phyloP scores from a whole-genome alignment of 2,797 vertebrate genomes.

The Enteromius thamalakanensis region DNA sequence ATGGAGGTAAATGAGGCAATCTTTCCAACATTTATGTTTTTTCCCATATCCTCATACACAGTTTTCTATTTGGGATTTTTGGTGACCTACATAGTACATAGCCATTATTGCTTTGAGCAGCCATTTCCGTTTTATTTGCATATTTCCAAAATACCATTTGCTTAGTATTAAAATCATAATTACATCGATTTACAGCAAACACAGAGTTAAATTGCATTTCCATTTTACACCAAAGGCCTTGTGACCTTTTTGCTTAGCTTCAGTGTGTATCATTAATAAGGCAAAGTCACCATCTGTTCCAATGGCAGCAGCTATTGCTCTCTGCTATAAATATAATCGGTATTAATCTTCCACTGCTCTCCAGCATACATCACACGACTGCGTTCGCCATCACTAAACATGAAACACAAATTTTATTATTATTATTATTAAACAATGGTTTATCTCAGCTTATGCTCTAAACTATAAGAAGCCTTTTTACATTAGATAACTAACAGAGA shows the following conservation, averaged over 20 bases:
- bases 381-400: constrained; percentile 30
- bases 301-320: constrained; percentile 54
- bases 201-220: constrained; percentile 5
- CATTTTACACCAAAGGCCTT: not conserved
- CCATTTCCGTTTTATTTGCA: not conserved
- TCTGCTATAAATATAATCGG: constrained; percentile 55
- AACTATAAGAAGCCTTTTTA: not conserved
- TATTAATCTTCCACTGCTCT: constrained; percentile 48
- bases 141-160: not conserved
- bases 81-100: constrained; percentile 7
- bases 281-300: constrained; percentile 54
- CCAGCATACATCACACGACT: constrained; percentile 27
- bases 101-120: not conserved
- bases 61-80: not conserved
- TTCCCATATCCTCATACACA: not conserved
- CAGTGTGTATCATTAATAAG: constrained; percentile 58
- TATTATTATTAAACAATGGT: not conserved
- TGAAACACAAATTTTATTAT: not conserved
- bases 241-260: constrained; percentile 51
- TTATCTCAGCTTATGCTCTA: not conserved
- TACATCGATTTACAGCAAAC: not conserved
- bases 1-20: not conserved
- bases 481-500: not conserved
- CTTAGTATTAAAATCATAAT: not conserved
- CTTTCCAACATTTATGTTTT: constrained; percentile 25